A percentile compares a stretch with the other conserved stretches of the same genome.
These are phyloP conservation scores for Hyaena hyaena DNA, from an alignment of 2,113 vertebrate genomes.

Conservation along the genomic window DNA sequence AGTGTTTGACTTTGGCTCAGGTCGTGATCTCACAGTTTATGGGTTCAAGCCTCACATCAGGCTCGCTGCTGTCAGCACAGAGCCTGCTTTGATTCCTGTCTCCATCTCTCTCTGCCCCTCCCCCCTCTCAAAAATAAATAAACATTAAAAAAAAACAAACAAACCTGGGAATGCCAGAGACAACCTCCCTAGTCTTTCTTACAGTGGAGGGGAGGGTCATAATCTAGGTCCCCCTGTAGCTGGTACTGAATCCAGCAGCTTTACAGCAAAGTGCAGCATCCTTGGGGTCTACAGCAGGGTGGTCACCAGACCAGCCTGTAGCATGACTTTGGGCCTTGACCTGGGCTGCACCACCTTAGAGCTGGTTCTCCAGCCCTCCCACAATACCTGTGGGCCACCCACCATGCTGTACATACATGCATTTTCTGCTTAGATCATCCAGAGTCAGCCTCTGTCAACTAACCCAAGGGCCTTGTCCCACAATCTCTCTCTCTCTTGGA, in stretches of 20 bases:
- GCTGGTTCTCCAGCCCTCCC: neutral
- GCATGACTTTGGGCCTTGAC: neutral
- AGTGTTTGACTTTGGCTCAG: too few species aligned
- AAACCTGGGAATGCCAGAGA: neutral
- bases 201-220: neutral
- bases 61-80: too few species aligned
- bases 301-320: neutral
- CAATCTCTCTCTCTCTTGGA: neutral
- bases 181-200: neutral
- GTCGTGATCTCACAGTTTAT: too few species aligned
- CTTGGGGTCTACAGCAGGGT: neutral
- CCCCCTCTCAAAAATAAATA: too few species aligned
- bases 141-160: too few species aligned
- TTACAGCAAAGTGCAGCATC: fast-evolving
- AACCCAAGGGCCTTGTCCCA: neutral
- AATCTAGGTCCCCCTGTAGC: neutral
- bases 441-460: neutral
- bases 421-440: neutral
- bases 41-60: too few species aligned
- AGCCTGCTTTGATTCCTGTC: too few species aligned
- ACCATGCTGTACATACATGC: neutral
- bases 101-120: too few species aligned
- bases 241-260: neutral
- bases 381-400: too few species aligned
- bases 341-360: neutral